These are phyloP conservation scores for Psammodynastes pulverulentus DNA, from an alignment of 2,113 vertebrate species.

Conservation along the genomic window DNA sequence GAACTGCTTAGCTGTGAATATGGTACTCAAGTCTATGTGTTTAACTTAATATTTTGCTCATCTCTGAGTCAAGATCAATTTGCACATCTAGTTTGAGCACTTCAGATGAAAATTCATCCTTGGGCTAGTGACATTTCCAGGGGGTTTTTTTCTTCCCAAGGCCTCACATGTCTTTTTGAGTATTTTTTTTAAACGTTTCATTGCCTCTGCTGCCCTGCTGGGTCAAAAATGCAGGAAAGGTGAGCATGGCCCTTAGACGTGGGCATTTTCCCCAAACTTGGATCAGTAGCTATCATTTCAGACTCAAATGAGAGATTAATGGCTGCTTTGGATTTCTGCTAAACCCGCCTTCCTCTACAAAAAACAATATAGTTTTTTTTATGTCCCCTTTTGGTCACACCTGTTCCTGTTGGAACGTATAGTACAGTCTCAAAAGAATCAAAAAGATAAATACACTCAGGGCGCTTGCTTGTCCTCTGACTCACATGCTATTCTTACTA, in stretches of 20 bases:
- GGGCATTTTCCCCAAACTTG: not conserved
- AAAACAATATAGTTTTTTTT: not conserved
- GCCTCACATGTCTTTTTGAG: not conserved
- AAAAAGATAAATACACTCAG: conserved; percentile 18
- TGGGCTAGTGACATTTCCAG: not conserved
- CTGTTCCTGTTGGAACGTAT: not conserved
- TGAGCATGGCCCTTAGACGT: no score
- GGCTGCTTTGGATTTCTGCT: not conserved
- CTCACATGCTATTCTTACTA: conserved; percentile 42
- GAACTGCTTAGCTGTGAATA: not conserved
- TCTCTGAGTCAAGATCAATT: not conserved
- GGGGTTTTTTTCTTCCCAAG: not conserved
- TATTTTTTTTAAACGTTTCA: not conserved
- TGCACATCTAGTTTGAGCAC: not conserved
- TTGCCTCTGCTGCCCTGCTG: not conserved
- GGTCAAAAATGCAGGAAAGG: not conserved
- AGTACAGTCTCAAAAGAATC: not conserved
- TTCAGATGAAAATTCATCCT: not conserved
- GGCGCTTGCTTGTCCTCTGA: not conserved
- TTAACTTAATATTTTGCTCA: not conserved
- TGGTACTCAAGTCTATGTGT: not conserved
- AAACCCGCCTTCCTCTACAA: not conserved
- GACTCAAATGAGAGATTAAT: not conserved
- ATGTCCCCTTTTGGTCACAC: not conserved
- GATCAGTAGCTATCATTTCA: not conserved